These are phyloP conservation scores for Stichopus chloronotus DNA, from an alignment of 35 echinoderm and acorn worm species.

Conservation along the genomic window DNA sequence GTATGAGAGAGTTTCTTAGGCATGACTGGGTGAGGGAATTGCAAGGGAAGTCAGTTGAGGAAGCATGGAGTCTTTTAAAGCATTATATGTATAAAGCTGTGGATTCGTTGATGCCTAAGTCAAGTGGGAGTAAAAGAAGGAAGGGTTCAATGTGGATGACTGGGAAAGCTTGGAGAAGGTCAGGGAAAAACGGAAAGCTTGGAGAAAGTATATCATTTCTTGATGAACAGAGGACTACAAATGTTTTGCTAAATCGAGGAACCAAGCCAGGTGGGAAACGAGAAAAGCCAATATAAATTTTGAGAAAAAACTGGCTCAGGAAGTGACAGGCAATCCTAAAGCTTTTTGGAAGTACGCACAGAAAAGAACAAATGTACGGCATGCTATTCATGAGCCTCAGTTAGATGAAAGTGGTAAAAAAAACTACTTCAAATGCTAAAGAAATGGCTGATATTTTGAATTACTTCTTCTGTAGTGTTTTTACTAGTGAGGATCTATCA, in stretches of 20 bases:
- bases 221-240: not conserved
- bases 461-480: slow-evolving; percentile 22
- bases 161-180: not conserved
- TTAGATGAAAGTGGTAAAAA: not conserved
- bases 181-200: slow-evolving; percentile 29
- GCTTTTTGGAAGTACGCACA: slow-evolving; percentile 34
- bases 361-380: not conserved
- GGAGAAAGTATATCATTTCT: slow-evolving; percentile 20
- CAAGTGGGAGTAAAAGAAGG: not conserved
- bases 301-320: slow-evolving; percentile 19
- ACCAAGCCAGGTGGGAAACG: slow-evolving; percentile 47
- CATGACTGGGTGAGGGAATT: not conserved
- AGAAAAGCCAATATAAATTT: slow-evolving; percentile 42
- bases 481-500: not conserved
- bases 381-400: slow-evolving; percentile 3
- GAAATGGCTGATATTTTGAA: not conserved
- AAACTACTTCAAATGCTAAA: not conserved
- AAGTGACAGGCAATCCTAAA: slow-evolving; percentile 25
- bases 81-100: not conserved
- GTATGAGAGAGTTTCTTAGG: not conserved
- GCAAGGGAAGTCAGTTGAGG: slow-evolving; percentile 9
- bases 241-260: slow-evolving; percentile 9
- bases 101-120: not conserved
- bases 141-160: not conserved
- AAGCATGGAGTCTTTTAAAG: slow-evolving; percentile 20